Evolutionary conservation across 2,113 vertebrate genomes (phyloP), one percentile per base, ranked within the genome.

Genomic region (Gila orcuttii): DNA sequence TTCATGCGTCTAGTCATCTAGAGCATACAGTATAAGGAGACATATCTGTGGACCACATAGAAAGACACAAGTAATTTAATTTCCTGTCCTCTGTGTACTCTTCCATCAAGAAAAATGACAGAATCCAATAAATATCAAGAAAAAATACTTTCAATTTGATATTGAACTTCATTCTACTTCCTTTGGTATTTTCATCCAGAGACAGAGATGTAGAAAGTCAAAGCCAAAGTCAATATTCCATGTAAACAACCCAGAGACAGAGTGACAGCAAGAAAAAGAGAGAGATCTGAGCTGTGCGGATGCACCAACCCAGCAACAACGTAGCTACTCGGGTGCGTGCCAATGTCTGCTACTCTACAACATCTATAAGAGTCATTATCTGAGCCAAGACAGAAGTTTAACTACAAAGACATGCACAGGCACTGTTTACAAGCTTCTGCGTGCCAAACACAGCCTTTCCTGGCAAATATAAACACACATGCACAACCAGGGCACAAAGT

Each of bases 331-430:
- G 71, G 86, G 68, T 80, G 59, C 82, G 64, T 62, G 81, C 77
- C 76, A 76, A 39, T 33, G 45, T 89, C 81, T 75, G 88, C 64
- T 42, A 71, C 31, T 50, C 73, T 52, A 85, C 68, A 87, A 79
- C 85, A 91, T 78, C 42, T 71, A 86, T 87, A 82, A 79, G 60
- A 57, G 9, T n/a, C 25, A 80, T 80, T 73, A 69, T 79, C 84
- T 82, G 68, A 82, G 71, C 42, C 76, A 80, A 66, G 83, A 73
- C 59, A 83, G 28, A 83, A 45, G 68, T 79, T 39, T 76, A 86
- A 90, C 82, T 69, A 82, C 78, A 82, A 52, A 78, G 19, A 71
- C 87, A 71, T 66, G 60, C 55, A 83, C 87, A 85, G 28, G 84
- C 69, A 55, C 42, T 59, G 36, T 42, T 15, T 23, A 25, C 17